A percentile compares a stretch with the other conserved stretches of the same genome.
These are phyloP conservation scores for Etheostoma spectabile DNA, from an alignment of 2,113 vertebrate genomes.

Conservation along the genomic window DNA sequence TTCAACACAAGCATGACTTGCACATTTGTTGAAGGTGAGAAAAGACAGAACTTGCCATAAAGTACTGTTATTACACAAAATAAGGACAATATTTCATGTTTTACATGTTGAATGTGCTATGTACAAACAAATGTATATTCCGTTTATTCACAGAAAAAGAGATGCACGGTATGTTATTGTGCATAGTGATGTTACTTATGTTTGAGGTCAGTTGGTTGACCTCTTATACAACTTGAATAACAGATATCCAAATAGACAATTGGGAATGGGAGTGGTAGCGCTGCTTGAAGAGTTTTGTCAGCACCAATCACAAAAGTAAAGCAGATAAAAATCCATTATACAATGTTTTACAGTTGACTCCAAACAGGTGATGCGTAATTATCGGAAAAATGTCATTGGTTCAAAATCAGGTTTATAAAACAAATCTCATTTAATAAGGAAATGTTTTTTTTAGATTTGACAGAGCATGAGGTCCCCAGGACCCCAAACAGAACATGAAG, in stretches of 20 bases:
- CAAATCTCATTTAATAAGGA: neutral
- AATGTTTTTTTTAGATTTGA: neutral
- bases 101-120: too few species aligned
- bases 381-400: neutral
- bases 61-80: neutral
- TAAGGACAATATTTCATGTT: neutral
- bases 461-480: neutral
- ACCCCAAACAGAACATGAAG: neutral
- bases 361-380: neutral
- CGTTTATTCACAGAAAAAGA: neutral
- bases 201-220: neutral
- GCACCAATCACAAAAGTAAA: neutral
- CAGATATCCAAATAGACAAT: neutral
- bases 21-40: neutral
- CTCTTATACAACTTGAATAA: neutral
- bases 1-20: neutral
- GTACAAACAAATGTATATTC: neutral
- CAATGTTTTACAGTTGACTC: neutral
- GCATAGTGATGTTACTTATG: neutral
- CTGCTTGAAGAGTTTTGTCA: slow-evolving; percentile 1
- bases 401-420: neutral
- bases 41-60: neutral
- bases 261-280: neutral
- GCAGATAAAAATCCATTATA: neutral
- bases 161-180: neutral